Conservation (phyloP, 2,888 invertebrate genomes). For the Agonopterix arenella region DNA sequence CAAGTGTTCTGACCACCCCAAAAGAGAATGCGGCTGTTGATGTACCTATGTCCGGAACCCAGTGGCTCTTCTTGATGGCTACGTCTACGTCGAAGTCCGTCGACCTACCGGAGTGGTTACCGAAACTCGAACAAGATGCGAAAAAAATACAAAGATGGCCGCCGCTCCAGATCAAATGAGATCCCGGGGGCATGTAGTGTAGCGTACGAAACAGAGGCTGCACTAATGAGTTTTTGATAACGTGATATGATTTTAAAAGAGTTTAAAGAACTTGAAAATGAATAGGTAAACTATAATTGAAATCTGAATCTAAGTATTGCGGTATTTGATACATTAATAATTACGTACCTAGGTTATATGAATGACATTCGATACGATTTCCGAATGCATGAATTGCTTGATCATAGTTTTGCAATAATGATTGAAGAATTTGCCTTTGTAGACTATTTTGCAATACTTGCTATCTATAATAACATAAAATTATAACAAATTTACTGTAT, state of each 20-base stretch:
- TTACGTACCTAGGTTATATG: too few species aligned
- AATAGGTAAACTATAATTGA: too few species aligned
- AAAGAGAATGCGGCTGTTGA: too few species aligned
- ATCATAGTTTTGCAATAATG: neutral
- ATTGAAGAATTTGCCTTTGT: neutral
- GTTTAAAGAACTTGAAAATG: too few species aligned
- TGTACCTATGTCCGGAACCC: too few species aligned
- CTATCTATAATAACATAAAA: neutral
- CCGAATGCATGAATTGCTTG: neutral
- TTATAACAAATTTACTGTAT: too few species aligned
- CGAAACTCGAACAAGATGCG: conserved; percentile 31
- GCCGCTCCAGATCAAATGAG: conserved; percentile 68
- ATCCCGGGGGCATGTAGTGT: conserved; percentile 27
- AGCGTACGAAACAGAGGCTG: conserved; percentile 13
- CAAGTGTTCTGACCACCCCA: too few species aligned
- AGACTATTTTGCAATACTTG: neutral
- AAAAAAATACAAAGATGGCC: conserved; percentile 32
- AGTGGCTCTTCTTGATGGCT: too few species aligned
- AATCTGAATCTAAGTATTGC: too few species aligned
- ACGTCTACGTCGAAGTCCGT: neutral
- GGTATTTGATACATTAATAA: too few species aligned
- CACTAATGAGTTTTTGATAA: neutral
- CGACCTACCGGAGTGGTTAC: conserved; percentile 27
- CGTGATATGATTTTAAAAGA: too few species aligned
- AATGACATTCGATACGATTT: neutral